Evolutionary conservation across 1,140 invertebrate genomes (phyloP), one percentile per base, ranked within the genome.

Genomic region (Cotesia typhae): DNA sequence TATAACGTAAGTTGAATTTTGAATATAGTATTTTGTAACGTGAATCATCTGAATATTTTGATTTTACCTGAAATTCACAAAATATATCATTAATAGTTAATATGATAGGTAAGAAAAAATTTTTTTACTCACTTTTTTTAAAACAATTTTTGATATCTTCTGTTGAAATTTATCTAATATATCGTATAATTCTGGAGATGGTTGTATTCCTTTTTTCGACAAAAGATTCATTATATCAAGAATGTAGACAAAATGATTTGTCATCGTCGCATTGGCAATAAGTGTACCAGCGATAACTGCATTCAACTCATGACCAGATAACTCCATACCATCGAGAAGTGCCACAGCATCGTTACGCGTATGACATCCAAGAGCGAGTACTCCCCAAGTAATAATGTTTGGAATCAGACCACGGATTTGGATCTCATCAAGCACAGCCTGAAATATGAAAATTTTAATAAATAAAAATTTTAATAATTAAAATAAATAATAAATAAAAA

Each of bases 331-430:
- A 20, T 87, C 77, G 3, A 97, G 68, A 12, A 97, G 88, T 55
- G 90, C 80, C 64, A 85, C 80, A 17, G 90, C 92, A 75, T 91
- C 87, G 28, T 87, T 83, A 70, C 88, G 86, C 4, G 83, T 91
- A 72, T 81, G 82, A 84, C 95, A 97, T 4, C 92, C 89, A 69
- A 96, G 79, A 3, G 96, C 93, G n/a, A 97, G 82, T 2, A 93
- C 90, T 37, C 95, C 95, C 88, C 94, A 97, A 0, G 96, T 96
- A 59, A 95, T 88, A 70, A 96, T 88, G 84, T 97, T 91, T 4
- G 93, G 91, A 53, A 85, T 84, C 12, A 95, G 79, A 67, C 87
- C 85, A 7, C 87, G 77, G 61, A 89, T 80, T 73, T 88, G 86
- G 71, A 97, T 91, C 63, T 92, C 84, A 38, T 85, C 72, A 37